Evolutionary conservation across 2,113 vertebrate genomes (phyloP).

Genomic region (Laterallus jamaicensis): DNA sequence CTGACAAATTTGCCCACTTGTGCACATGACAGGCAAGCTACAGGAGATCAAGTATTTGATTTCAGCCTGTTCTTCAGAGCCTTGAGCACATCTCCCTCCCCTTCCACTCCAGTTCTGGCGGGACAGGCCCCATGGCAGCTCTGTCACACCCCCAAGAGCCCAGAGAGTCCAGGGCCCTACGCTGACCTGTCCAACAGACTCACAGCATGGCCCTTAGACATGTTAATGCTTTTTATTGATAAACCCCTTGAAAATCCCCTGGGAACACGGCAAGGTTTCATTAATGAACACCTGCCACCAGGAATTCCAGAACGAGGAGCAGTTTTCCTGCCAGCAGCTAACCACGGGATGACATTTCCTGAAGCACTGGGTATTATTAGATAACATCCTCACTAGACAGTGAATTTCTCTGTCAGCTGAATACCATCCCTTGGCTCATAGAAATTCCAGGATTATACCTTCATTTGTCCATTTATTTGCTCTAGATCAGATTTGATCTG

Average conservation of each 20-base stretch:
- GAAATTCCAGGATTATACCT: slow-evolving; percentile 19
- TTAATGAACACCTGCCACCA: not conserved
- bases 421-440: not conserved
- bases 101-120: not conserved
- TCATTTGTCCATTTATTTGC: slow-evolving; percentile 21
- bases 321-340: not conserved
- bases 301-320: not conserved
- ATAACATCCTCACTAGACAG: not conserved
- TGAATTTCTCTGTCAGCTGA: not conserved
- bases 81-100: not conserved
- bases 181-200: not conserved
- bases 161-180: not conserved
- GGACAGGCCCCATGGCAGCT: not conserved
- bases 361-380: not conserved
- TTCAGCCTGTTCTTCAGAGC: not conserved
- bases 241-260: not conserved
- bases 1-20: not conserved
- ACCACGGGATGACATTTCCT: not conserved
- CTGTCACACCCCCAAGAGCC: not conserved
- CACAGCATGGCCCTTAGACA: no score
- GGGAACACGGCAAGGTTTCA: not conserved
- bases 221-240: not conserved
- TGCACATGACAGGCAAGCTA: not conserved
- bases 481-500: not conserved
- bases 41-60: not conserved